These are phyloP conservation scores for Holothuria scabra DNA, from an alignment of 53 echinoderm and acorn worm species.

Conservation along the genomic window DNA sequence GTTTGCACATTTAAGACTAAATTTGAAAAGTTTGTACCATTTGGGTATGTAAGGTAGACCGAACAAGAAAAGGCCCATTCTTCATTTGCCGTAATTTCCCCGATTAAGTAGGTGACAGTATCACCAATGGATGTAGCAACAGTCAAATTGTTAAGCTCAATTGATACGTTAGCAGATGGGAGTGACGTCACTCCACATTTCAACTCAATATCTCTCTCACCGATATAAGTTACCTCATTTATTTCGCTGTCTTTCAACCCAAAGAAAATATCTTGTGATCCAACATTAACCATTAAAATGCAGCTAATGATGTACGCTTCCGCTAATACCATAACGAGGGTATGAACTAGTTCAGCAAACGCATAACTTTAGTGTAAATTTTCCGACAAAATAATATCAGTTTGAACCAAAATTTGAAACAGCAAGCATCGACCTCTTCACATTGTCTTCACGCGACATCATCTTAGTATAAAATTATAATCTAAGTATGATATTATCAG, in stretches of 20 bases:
- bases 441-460: too few relatives aligned
- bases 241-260: not conserved
- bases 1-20: too few relatives aligned
- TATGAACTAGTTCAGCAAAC: not conserved
- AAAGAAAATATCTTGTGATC: constrained; percentile 4
- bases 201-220: constrained; percentile 7
- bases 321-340: not conserved
- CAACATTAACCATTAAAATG: not conserved
- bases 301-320: not conserved
- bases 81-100: too few relatives aligned
- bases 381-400: not conserved
- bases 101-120: too few relatives aligned
- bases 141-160: not conserved
- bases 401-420: too few relatives aligned
- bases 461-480: too few relatives aligned
- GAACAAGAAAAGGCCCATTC: too few relatives aligned
- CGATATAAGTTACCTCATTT: not conserved
- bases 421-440: too few relatives aligned
- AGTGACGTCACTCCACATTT: constrained; percentile 2
- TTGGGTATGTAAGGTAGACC: too few relatives aligned
- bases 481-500: too few relatives aligned
- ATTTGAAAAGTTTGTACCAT: too few relatives aligned
- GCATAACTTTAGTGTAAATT: not conserved
- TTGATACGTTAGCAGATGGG: not conserved
- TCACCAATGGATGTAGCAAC: too few relatives aligned